Evolutionary conservation across 2,113 vertebrate species (phyloP), one percentile per base, ranked within the genome.

Genomic region (Himantopus leucocephalus): DNA sequence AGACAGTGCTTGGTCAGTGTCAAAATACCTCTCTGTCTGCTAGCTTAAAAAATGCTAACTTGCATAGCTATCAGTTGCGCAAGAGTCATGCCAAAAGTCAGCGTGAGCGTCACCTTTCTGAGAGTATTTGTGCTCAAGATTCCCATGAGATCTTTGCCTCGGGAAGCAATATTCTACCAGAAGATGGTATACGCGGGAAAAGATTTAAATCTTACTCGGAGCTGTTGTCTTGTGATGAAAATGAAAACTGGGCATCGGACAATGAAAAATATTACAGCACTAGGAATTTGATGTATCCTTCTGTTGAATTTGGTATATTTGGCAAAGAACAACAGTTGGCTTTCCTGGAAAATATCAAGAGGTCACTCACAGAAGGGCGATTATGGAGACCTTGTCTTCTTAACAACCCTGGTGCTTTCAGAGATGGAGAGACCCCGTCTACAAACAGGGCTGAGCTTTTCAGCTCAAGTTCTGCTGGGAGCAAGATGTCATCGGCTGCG

Each of bases 271-370:
- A 64, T 37, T 91, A 66, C 62, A 91, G 94, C 56, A 85, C 96
- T 14, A 98, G 93, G 50, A 97, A 94, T 45, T 17, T 95, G 50
- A 96, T 97, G 22, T 98, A 98, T 47, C 98, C 98, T 0, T 98
- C 98, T 39, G 96, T 98, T n/a, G 98, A 98, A n/a, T 98, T 98
- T 67, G 98, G 98, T 58, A 98, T 98, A 96, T 98, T 98, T 97
- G 98, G 98, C 48, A 98, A 98, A 94, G 98, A 98, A 35, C 98
- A 98, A 29, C 98, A 99, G 62, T 78, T 98, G 86, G 97, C 98
- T 95, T 98, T 98, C 95, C 94, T 98, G 92, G 98, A 98, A 85
- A 98, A 98, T 35, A 97, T 98, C 73, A 98, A 98, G 94, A 96
- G 95, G 86, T 98, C 98, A 5, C 98, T 99, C 70, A 98, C 98